Evolutionary conservation across 2,888 invertebrate species (phyloP).

Genomic region (Cheilosia vulpina): DNA sequence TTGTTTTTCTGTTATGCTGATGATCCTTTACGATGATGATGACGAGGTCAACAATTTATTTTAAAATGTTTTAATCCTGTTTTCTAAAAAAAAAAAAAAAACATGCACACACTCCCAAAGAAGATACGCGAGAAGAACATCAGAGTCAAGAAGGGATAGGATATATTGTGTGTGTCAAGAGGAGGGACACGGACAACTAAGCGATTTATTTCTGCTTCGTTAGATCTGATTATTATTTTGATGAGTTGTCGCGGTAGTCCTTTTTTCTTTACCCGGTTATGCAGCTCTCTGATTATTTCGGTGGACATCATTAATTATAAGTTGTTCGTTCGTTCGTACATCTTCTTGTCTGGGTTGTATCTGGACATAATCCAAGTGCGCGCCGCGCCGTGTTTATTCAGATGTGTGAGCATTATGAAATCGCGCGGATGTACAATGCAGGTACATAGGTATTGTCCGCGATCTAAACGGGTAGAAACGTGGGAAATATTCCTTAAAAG

Average conservation of each 20-base stretch:
- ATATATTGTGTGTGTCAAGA: constrained; percentile 57
- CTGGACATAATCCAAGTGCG: constrained; percentile 38
- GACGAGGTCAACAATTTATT: constrained; percentile 73
- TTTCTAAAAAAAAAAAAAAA: constrained; percentile 46
- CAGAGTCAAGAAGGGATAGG: constrained; percentile 55
- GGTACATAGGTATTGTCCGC: constrained; percentile 3
- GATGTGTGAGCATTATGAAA: constrained; percentile 39
- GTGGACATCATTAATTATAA: constrained; percentile 75
- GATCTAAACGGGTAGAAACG: constrained; percentile 31
- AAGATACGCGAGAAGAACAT: constrained; percentile 14
- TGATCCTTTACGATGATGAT: constrained; percentile 63
- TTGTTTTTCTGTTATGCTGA: constrained; percentile 22
- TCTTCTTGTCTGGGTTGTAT: constrained; percentile 35
- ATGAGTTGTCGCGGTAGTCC: constrained; percentile 74
- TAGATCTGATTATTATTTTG: constrained; percentile 77
- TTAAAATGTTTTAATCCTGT: constrained; percentile 63
- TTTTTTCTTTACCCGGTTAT: constrained; percentile 25
- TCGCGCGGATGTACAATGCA: constrained; percentile 19
- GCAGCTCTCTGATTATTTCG: constrained; percentile 33
- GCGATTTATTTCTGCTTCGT: constrained; percentile 78
- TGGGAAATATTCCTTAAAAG: constrained; percentile 42
- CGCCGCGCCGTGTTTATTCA: constrained; percentile 16
- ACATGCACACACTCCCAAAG: constrained; percentile 8
- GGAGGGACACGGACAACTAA: constrained; percentile 71
- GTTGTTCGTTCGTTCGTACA: constrained; percentile 37